These are phyloP conservation scores for Lerema accius DNA, from an alignment of 1,140 invertebrate genomes.

Conservation along the genomic window DNA sequence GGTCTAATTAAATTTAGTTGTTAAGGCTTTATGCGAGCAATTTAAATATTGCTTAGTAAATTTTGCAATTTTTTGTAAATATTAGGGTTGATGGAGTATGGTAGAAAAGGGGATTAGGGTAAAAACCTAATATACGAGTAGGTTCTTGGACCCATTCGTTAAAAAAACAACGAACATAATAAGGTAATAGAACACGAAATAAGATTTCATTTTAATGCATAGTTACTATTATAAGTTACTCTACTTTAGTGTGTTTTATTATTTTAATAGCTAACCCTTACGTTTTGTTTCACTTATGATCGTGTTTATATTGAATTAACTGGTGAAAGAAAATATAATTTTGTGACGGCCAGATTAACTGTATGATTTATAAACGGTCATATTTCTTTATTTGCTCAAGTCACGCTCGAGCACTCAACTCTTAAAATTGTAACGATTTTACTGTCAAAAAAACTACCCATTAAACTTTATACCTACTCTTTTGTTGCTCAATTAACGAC, in stretches of 20 bases:
- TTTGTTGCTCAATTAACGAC: constrained; percentile 36
- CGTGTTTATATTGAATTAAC: constrained; percentile 63
- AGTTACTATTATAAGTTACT: too few relatives aligned
- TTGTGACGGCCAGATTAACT: constrained; percentile 46
- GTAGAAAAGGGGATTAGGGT: too few relatives aligned
- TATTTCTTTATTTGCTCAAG: constrained; percentile 60
- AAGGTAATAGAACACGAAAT: too few relatives aligned
- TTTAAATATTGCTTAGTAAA: too few relatives aligned
- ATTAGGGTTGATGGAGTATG: too few relatives aligned
- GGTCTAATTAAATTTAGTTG: too few relatives aligned
- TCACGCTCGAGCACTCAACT: constrained; percentile 57
- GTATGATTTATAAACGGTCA: constrained; percentile 51
- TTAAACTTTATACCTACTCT: constrained; percentile 32
- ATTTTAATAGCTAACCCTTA: neutral
- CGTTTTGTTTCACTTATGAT: neutral
- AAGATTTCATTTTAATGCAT: neutral
- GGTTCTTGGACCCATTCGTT: too few relatives aligned
- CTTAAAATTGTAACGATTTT: constrained; percentile 53
- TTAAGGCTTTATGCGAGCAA: too few relatives aligned
- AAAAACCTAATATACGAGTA: too few relatives aligned
- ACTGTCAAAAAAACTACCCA: constrained; percentile 40
- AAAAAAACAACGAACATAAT: too few relatives aligned
- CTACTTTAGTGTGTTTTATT: too few relatives aligned
- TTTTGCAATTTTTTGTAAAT: too few relatives aligned
- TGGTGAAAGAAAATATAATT: constrained; percentile 50